Base-by-base conservation (phyloP, 2,888 invertebrate genomes). In the Oxycera nigricornis region DNA sequence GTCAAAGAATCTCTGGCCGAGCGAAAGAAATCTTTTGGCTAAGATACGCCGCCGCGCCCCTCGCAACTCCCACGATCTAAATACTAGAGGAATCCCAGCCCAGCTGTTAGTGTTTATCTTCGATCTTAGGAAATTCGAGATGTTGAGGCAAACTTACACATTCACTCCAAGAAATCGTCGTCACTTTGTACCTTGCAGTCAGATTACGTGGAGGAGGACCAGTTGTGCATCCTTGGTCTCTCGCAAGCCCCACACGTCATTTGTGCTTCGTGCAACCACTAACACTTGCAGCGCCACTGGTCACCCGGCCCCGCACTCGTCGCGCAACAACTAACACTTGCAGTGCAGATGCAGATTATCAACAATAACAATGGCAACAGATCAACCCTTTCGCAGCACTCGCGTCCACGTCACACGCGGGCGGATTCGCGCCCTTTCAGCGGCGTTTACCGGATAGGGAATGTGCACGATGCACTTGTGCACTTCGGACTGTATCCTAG, bases 201-300 rank as follows among this genome's bases (percentile, higher is more conserved):
- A n/a, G 59, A 30, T 68, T 68, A 68, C 14, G 50, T 68, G 52
- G 70, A 70, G 52, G 70, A 52, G 70, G 52, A 52, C 70, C 52
- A 70, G 70, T 70, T 70, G 55, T 70, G 55, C 70, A 70, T 70
- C 70, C 70, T 70, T 70, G 70, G 55, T 70, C 70, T 55, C 55
- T 31, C 70, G 55, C 70, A 35, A 70, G 31, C 9, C 65, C 41
- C 24, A 24, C 70, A 70, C 70, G 31, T 70, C 70, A 70, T 70
- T 70, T 70, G 55, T 55, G 20, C 31, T 52, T 35, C 20, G 20
- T 28, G 30, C 39, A 39, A 9, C 30, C 59, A 59, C 59, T 59
- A 59, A 39, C 65, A 65, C 65, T 41, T 65, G 41, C 65, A 65
- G 41, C 41, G 65, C 65, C 65, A 35, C 65, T 26, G 41, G 41